Evolutionary conservation across 2,113 vertebrate species (phyloP).

Genomic region (Brachyhypopomus occidentalis): DNA sequence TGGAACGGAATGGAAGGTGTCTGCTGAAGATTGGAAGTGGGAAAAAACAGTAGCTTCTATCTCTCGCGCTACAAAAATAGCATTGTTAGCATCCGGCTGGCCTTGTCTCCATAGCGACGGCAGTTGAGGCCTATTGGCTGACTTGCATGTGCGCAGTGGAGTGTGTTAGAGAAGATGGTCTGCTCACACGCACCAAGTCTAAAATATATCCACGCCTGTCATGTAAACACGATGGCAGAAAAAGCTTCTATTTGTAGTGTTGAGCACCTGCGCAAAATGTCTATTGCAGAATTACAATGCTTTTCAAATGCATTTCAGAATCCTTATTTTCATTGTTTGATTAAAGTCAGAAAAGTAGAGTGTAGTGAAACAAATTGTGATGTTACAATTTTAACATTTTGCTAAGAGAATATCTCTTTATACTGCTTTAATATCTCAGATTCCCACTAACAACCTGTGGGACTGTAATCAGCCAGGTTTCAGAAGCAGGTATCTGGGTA

Average conservation of each 20-base stretch:
- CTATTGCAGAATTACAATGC: not conserved
- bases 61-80: constrained; percentile 77
- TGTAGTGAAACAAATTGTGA: not conserved
- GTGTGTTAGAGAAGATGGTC: constrained; percentile 70
- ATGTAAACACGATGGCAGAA: not conserved
- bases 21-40: constrained; percentile 64
- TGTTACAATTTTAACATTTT: not conserved
- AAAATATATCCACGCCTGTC: constrained; percentile 8
- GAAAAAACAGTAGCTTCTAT: constrained; percentile 72
- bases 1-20: constrained; percentile 66
- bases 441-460: not conserved
- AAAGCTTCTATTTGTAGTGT: not conserved
- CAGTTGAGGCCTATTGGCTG: constrained; percentile 70
- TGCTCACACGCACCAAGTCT: constrained; percentile 52
- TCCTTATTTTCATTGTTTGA: not conserved
- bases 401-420: not conserved
- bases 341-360: not conserved
- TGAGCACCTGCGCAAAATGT: not conserved
- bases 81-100: constrained; percentile 76
- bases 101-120: constrained; percentile 80
- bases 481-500: not conserved
- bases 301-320: not conserved
- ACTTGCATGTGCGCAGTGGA: constrained; percentile 53
- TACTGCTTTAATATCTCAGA: too few relatives aligned
- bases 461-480: not conserved